Conservation (phyloP, 2,797 vertebrate genomes). For the Rousettus madagascariensis region DNA sequence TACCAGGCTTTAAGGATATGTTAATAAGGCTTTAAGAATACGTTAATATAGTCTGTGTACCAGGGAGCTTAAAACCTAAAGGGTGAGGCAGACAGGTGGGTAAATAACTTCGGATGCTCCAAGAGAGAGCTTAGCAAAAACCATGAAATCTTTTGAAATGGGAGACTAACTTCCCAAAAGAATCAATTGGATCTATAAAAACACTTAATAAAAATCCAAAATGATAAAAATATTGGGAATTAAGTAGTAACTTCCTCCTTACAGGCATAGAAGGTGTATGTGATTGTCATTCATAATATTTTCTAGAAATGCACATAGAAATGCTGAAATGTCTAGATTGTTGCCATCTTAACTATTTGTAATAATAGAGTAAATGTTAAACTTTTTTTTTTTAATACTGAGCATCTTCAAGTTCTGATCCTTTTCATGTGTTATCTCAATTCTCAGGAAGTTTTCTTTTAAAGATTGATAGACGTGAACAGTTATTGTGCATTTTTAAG, state of each 20-base stretch:
- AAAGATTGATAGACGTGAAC: slow-evolving; percentile 42
- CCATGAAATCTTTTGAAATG: neutral
- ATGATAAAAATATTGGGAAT: slow-evolving; percentile 3
- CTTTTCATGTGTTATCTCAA: slow-evolving; percentile 45
- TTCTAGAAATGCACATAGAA: slow-evolving; percentile 15
- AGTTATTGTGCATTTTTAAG: slow-evolving; percentile 51
- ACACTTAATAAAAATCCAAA: neutral
- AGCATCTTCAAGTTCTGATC: slow-evolving; percentile 9
- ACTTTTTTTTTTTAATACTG: slow-evolving; percentile 28
- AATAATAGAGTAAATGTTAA: slow-evolving; percentile 56
- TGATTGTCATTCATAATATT: slow-evolving; percentile 43
- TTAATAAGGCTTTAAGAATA: neutral
- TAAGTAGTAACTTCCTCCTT: slow-evolving; percentile 31
- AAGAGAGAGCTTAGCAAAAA: neutral
- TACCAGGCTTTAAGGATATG: neutral
- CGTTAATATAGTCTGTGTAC: neutral
- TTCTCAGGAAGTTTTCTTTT: slow-evolving; percentile 59
- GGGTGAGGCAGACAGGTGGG: neutral
- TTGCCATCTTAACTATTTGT: slow-evolving; percentile 22
- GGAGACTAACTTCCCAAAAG: neutral
- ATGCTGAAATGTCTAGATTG: slow-evolving; percentile 14
- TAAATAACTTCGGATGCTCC: neutral
- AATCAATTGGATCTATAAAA: slow-evolving; percentile 28
- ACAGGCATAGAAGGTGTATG: neutral
- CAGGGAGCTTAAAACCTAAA: neutral